Base-by-base conservation (phyloP, 1,140 invertebrate species). In the Drosophila kohkoa region DNA sequence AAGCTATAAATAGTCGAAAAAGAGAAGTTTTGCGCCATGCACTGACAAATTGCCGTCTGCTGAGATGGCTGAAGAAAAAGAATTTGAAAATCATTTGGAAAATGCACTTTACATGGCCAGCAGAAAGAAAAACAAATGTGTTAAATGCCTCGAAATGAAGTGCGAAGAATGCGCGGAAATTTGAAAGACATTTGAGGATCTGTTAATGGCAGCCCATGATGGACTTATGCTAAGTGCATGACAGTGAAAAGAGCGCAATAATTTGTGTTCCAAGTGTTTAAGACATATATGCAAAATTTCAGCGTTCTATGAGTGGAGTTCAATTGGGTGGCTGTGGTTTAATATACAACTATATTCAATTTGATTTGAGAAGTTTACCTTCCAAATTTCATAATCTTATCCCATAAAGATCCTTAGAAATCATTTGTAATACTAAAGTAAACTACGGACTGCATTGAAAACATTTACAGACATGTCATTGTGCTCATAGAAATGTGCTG, bases 51-150 rank as follows among this genome's bases (percentile, higher is more conserved):
- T 13, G 41, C 3, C 5, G n/a, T 5, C 35, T 35, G 35, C 41
- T 13, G 5, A 7, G 35, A 8, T 2, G 35, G 8, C 15, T 15
- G 0, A n/a, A 1, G 5, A 8, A 55, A 49, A 52, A 15, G 13
- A 30, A 52, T 64, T 64, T 45, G 20, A 38, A 52, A 54, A 43
- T 13, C 46, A 41, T 64, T 64, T 64, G 20, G 20, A 45, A 59
- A 72, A 77, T 77, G 73, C 73, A 76, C 67, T 77, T 64, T 58
- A 59, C 52, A 45, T 35, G 45, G 32, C 20, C 49, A 51, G 54
- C 46, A 52, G 8, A 13, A 35, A 11, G 2, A 3, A 20, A 45
- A 16, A 11, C 6, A n/a, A 55, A 38, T 68, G 65, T 54, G 28
- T 60, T 32, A 68, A 74, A 74, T 74, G 64, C 54, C 25, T 51